Base-by-base conservation (phyloP, 2,888 invertebrate genomes). In the Drosophila histrio region DNA sequence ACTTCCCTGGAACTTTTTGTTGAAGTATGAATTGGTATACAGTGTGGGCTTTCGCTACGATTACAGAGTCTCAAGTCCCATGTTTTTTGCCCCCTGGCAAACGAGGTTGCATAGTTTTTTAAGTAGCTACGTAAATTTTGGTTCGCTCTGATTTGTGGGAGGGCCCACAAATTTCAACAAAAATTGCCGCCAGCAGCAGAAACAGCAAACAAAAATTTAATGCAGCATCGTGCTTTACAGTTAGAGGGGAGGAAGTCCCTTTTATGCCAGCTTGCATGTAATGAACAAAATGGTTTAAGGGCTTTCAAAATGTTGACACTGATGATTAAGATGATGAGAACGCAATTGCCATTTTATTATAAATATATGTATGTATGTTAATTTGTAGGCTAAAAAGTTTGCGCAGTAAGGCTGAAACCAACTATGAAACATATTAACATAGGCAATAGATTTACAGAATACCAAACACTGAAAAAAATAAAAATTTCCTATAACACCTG, bases 1-100 rank as follows among this genome's bases (percentile, higher is more conserved):
- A 52, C 56, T 66, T 44, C 41, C 57, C 19, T 26, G 57, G 53
- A 84, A 75, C 54, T 82, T 72, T 72, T 57, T 43, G 41, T 54
- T 50, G 39, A 30, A n/a, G 60, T 68, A 85, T 84, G 84, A 84
- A 87, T 84, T 84, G 82, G 87, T 87, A 87, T 84, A 87, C 82
- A 71, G 64, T 65, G 60, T 41, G 56, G 60, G 67, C 22, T 61
- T 41, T 36, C 21, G 39, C 57, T 58, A 49, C 61, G 56, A 67
- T 73, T 67, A 57, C 68, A 61, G 56, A 77, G 57, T 59, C 59
- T 53, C 61, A 64, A 77, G 73, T 71, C 86, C 74, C 86, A 79
- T 86, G 83, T 79, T 82, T 78, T 79, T 64, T 26, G 43, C 61
- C 77, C 73, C 46, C 43, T 44, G 79, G 77, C 79, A 61, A 58